phyloP scores from a whole-genome alignment of 1,140 invertebrate species.

The Cheumatopsyche charites region DNA sequence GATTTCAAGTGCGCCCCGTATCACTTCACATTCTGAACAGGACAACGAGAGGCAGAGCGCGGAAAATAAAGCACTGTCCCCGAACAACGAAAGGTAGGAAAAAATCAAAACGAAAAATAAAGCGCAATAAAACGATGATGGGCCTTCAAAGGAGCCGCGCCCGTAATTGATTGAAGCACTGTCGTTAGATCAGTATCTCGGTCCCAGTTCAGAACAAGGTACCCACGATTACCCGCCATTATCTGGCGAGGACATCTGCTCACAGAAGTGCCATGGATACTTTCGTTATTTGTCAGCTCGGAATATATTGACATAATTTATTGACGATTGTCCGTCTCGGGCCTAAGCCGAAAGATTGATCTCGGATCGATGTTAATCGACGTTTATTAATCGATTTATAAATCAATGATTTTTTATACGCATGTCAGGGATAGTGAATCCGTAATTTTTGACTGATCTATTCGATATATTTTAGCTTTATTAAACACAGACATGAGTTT shows the following conservation, averaged over 20 bases:
- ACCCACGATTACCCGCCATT: constrained; percentile 20
- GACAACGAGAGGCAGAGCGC: too few relatives aligned
- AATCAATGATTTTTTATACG: not conserved
- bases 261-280: constrained; percentile 31
- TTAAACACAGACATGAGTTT: too few relatives aligned
- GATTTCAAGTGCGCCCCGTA: too few relatives aligned
- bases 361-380: constrained; percentile 15
- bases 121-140: not conserved
- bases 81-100: too few relatives aligned
- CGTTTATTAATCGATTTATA: not conserved
- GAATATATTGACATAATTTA: constrained; percentile 34
- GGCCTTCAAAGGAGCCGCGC: not conserved
- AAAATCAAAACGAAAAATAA: too few relatives aligned
- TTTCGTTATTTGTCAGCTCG: constrained; percentile 30
- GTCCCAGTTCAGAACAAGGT: too few relatives aligned
- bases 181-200: constrained; percentile 23
- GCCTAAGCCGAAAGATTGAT: not conserved
- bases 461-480: too few relatives aligned
- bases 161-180: constrained; percentile 25
- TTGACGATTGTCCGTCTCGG: constrained; percentile 6
- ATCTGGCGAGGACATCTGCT: constrained; percentile 30
- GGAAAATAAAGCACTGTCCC: too few relatives aligned
- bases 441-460: too few relatives aligned
- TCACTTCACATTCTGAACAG: too few relatives aligned
- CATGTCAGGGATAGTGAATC: too few relatives aligned